Evolutionary conservation across 2,888 invertebrate species (phyloP).

Genomic region (Pomacea canaliculata): DNA sequence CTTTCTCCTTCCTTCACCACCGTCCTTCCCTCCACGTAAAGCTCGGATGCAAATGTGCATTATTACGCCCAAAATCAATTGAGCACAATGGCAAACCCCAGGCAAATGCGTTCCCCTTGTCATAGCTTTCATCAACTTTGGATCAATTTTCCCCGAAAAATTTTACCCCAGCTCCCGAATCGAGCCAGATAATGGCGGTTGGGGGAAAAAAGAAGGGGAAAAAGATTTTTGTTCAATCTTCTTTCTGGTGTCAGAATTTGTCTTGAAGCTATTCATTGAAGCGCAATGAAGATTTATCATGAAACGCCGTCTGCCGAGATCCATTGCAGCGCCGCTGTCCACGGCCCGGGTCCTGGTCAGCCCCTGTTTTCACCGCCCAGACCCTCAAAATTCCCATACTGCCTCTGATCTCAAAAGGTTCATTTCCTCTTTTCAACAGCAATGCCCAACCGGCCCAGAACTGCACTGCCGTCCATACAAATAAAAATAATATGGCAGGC

Average conservation of each 20-base stretch:
- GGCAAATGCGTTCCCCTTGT: conserved; percentile 33
- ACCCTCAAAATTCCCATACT: conserved; percentile 13
- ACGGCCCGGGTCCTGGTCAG: not conserved
- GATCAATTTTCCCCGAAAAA: conserved; percentile 35
- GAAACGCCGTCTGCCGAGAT: conserved; percentile 14
- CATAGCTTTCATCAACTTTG: conserved; percentile 35
- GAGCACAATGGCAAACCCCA: conserved; percentile 33
- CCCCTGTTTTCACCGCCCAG: conserved; percentile 9
- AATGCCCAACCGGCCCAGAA: not conserved
- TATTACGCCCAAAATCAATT: conserved; percentile 37
- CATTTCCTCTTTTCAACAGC: conserved; percentile 12
- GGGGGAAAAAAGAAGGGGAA: conserved; percentile 18
- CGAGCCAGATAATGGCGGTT: conserved; percentile 29
- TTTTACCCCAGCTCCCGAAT: conserved; percentile 28
- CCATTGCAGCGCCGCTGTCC: conserved; percentile 3
- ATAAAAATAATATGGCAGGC: not conserved
- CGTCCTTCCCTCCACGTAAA: conserved; percentile 2
- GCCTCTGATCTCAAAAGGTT: conserved; percentile 16
- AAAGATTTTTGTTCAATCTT: conserved; percentile 33
- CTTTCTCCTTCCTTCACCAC: not conserved
- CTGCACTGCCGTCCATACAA: not conserved
- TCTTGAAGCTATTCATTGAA: conserved; percentile 26
- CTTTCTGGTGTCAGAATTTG: conserved; percentile 31
- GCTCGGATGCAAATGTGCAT: conserved; percentile 38
- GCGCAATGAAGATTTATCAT: conserved; percentile 31